phyloP scores from a whole-genome alignment of 1,140 invertebrate species.

The Telenomus remus region DNA sequence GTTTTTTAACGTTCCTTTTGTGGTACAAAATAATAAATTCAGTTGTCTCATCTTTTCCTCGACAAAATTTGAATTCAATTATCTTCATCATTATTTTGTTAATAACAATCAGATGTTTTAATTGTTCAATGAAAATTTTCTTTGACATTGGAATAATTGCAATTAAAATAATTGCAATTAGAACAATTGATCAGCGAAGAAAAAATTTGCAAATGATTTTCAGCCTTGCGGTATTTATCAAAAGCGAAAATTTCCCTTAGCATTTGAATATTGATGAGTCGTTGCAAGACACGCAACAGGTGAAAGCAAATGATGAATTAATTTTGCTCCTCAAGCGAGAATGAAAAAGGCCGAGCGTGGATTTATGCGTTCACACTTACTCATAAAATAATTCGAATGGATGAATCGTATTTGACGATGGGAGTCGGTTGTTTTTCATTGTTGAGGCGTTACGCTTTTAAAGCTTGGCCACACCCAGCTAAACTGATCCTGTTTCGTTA shows the following conservation, averaged over 20 bases:
- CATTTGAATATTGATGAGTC: constrained; percentile 46
- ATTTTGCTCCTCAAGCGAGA: constrained; percentile 17
- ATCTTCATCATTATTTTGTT: no score
- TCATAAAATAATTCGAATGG: no score
- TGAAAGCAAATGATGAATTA: constrained; percentile 48
- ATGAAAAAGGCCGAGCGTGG: neutral
- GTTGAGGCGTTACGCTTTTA: constrained; percentile 2
- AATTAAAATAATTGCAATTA: no score
- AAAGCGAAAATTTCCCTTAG: constrained; percentile 23
- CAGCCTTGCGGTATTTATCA: constrained; percentile 14
- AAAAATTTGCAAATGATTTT: constrained; percentile 34
- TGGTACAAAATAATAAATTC: no score
- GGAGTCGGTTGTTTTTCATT: constrained; percentile 3
- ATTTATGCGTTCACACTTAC: neutral
- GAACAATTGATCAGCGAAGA: no score
- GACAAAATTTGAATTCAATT: no score
- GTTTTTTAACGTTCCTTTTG: no score
- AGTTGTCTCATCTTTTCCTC: no score
- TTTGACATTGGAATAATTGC: no score
- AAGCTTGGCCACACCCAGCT: constrained; percentile 5
- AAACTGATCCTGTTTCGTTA: no score
- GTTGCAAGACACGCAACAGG: constrained; percentile 43
- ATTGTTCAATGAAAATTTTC: no score
- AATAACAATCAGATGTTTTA: no score
- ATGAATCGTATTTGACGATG: constrained; percentile 1